Base-by-base conservation (phyloP, 2,888 invertebrate species). In the Tachina grossa region DNA sequence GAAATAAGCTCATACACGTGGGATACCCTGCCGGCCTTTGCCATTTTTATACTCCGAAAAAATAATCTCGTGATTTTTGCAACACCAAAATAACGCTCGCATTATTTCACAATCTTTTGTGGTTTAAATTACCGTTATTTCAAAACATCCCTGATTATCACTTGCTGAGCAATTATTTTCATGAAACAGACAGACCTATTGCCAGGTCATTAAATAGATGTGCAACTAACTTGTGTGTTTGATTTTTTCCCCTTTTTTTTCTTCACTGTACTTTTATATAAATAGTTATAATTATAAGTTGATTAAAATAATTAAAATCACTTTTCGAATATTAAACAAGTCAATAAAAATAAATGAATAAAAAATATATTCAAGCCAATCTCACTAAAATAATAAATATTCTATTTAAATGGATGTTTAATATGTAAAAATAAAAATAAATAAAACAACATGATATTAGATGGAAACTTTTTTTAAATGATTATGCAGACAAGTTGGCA, bases 221-320 rank as follows among this genome's bases (percentile, higher is more conserved):
- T 74, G 47, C 53, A 68, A 31, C 31, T 31, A 68, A 3, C 31
- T 31, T 31, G 31, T 31, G 5, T 31, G 31, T 31, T 31, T 22
- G 1, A 22, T 59, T 68, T 74, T 49, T 45, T 76, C 65, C 49
- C 49, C 63, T 51, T 55, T 74, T 65, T 57, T 79, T 43, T 31
- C 11, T 59, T 59, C 59, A 41, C 59, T 41, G 59, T 41, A 1
- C 61, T 43, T 39, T 71, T 57, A 76, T 77, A 77, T 55, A 51
- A 79, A 57, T 72, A 55, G 77, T 68, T 59, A 66, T 39, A 61
- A 55, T 61, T 39, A 66, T 66, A 76, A 72, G 61, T 68, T 68
- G 47, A 77, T 81, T 84, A 41, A 80, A 63, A 80, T 65, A 76
- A 57, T 80, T 84, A 53, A 59, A 71, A 71, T 43, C 43, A 45